Evolutionary conservation across 2,888 invertebrate species (phyloP).

Genomic region (Pachydiplax longipennis): DNA sequence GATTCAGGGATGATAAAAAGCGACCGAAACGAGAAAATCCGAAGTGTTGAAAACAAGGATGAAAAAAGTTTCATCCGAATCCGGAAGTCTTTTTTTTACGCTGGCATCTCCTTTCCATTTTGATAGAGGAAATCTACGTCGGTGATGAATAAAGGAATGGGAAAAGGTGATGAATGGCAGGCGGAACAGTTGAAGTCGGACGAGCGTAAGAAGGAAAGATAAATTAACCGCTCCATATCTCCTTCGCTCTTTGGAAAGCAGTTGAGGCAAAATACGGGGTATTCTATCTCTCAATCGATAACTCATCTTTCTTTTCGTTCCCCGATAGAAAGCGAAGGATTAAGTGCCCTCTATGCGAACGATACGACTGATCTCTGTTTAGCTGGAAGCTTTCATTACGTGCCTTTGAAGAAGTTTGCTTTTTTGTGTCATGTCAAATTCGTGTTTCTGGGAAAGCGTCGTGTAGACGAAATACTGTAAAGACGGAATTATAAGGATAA

Average conservation of each 20-base stretch:
- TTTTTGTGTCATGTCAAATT: too few species aligned
- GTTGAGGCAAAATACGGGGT: neutral
- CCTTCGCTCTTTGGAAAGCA: neutral
- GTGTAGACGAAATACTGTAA: too few species aligned
- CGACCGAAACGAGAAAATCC: too few species aligned
- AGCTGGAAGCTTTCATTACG: too few species aligned
- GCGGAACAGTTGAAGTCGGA: neutral
- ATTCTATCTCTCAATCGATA: neutral
- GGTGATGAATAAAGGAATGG: neutral
- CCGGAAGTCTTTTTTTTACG: too few species aligned
- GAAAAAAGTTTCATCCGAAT: too few species aligned
- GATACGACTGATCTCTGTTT: neutral
- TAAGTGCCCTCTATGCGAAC: neutral
- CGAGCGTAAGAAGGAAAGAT: neutral
- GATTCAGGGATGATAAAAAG: too few species aligned
- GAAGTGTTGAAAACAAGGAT: too few species aligned
- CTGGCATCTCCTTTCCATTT: neutral
- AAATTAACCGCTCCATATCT: neutral
- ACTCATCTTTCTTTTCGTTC: neutral
- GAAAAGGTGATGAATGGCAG: neutral
- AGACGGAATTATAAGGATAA: too few species aligned
- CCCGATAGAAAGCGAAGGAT: neutral
- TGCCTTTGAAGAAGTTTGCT: too few species aligned
- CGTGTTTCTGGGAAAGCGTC: too few species aligned
- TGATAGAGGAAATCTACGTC: neutral